Evolutionary conservation across 2,888 invertebrate species (phyloP), one percentile per base, ranked within the genome.

Genomic region (Candidula unifasciata): DNA sequence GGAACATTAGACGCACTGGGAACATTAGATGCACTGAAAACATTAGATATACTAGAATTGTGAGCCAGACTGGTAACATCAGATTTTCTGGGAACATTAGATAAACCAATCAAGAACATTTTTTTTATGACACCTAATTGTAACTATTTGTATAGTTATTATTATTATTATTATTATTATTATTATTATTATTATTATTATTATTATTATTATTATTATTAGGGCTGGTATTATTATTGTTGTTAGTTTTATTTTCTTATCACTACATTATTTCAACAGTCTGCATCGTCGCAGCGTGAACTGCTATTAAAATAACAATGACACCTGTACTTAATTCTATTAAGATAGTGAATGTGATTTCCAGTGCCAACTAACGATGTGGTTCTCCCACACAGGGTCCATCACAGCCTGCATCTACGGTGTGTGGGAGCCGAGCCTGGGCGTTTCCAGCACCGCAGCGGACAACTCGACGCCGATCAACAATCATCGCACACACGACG

Each of bases 381-480:
- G 44, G 44, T 44, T 44, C 44, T 71, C 0, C 57, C 13, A 35
- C 35, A 3, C 74, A 82, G 82, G 84, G 18, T 78, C 82, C 52
- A 84, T 86, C 52, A 79, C 84, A 16, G 78, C 84, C 3, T 79
- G 83, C 52, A n/a, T 52, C 3, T 64, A 73, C 68, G 71, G 80
- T 5, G 74, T 74, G 6, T 79, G 35, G 37, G 5, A 2, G 24
- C 24, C 30, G 44, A 13, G 21, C 13, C 60, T 16, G 60, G 21
- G 18, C 6, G 18, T 18, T 21, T 13, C 10, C 44, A 44, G 5
- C 27, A 37, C 21, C 18, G 37, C 69, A 1, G 18, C 35, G 3
- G 27, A 0, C 60, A 78, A 66, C 44, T 30, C 44, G 6, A 68
- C 79, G 0, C 8, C 30, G 16, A 33, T 54, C 57, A n/a, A 3